Evolutionary conservation across 2,888 invertebrate genomes (phyloP).

Genomic region (Entomobrya proxima): DNA sequence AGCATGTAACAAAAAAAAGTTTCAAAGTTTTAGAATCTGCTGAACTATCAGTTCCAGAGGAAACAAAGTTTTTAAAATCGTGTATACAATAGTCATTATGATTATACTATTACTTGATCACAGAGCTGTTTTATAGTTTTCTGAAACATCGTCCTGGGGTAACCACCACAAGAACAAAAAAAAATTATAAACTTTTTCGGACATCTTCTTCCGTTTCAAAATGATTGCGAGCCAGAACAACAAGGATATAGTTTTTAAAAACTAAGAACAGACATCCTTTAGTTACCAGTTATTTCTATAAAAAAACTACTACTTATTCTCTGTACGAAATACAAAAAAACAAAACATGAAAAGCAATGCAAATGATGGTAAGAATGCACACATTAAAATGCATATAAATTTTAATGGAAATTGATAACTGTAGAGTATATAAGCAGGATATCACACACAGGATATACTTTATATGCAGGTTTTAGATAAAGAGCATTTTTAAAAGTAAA

Average conservation of each 20-base stretch:
- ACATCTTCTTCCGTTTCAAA: constrained; percentile 21
- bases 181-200: background rate
- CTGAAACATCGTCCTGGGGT: background rate
- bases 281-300: constrained; percentile 1
- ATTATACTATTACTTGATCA: background rate
- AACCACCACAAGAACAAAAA: background rate
- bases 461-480: constrained; percentile 4
- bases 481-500: background rate
- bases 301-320: background rate
- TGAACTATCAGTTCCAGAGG: too few species aligned
- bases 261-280: constrained; percentile 3
- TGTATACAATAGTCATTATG: background rate
- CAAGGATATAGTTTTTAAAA: background rate
- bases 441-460: constrained; percentile 19
- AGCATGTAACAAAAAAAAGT: too few species aligned
- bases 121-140: constrained; percentile 32
- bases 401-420: background rate
- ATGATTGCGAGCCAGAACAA: constrained; percentile 27
- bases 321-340: background rate
- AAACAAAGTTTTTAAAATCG: too few species aligned
- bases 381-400: background rate
- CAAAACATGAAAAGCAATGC: background rate
- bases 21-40: too few species aligned
- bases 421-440: background rate
- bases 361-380: background rate